Conservation (phyloP, 2,113 vertebrate species). For the Bos taurus region DNA sequence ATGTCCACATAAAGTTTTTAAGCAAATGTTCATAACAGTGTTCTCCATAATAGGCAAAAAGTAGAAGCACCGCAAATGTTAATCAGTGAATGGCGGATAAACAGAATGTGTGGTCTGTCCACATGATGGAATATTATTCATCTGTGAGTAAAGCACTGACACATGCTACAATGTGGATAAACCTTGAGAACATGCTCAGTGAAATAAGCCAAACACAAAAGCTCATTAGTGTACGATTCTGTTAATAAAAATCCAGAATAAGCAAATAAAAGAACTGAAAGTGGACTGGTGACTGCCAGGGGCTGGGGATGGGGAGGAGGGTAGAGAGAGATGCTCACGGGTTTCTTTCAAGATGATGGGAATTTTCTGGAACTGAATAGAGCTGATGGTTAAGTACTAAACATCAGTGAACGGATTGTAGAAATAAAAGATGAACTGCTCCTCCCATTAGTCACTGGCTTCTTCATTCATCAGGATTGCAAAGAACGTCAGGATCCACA, state of each 20-base stretch:
- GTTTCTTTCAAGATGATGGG: not conserved
- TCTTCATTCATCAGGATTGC: not conserved
- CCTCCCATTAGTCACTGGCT: not conserved
- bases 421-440: not conserved
- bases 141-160: not conserved
- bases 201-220: not conserved
- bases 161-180: accelerated
- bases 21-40: not conserved
- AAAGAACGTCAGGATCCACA: not conserved
- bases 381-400: not conserved
- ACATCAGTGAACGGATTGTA: not conserved
- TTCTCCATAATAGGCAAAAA: not conserved
- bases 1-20: not conserved
- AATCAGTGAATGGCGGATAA: not conserved
- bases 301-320: not conserved
- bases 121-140: not conserved
- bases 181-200: not conserved
- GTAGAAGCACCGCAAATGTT: not conserved
- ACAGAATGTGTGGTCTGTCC: not conserved
- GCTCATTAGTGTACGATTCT: not conserved
- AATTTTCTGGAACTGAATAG: not conserved
- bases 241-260: not conserved
- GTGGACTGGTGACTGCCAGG: not conserved
- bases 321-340: not conserved
- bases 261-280: not conserved